These are phyloP conservation scores for Daktulosphaira vitifoliae DNA, from an alignment of 1,140 invertebrate genomes.

Conservation along the genomic window DNA sequence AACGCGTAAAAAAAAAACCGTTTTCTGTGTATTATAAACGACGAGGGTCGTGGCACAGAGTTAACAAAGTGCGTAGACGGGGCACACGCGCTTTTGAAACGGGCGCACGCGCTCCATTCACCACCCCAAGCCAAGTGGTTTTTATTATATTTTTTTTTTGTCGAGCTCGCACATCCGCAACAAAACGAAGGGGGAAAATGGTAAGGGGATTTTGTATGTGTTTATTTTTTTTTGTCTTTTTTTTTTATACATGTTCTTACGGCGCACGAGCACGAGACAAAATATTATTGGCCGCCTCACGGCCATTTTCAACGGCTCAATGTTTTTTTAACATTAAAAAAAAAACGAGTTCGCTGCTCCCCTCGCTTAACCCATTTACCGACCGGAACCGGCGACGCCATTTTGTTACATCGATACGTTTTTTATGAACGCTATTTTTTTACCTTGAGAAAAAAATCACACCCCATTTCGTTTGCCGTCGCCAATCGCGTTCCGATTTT, in stretches of 20 bases:
- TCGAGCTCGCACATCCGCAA: background rate
- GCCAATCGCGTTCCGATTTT: background rate
- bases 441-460: background rate
- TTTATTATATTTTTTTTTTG: constrained; percentile 7
- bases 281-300: constrained; percentile 8
- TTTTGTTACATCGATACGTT: constrained; percentile 11
- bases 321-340: constrained; percentile 23
- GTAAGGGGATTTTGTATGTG: too few species aligned
- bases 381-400: background rate
- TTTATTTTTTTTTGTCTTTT: background rate
- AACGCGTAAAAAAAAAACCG: constrained; percentile 28
- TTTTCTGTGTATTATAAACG: constrained; percentile 5
- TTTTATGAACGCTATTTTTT: constrained; percentile 5
- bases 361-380: constrained; percentile 22
- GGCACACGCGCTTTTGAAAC: constrained; percentile 27
- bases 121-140: background rate
- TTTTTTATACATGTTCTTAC: background rate
- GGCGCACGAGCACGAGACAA: background rate
- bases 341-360: background rate
- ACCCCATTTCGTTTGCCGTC: background rate
- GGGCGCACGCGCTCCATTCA: constrained; percentile 22
- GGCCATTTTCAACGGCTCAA: background rate
- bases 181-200: constrained; percentile 20
- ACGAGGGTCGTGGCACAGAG: too few species aligned
- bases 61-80: background rate